Percentiles rank a stretch among this genome's conserved stretches.
Evolutionary conservation across 1,140 invertebrate species (phyloP).

Genomic region (Brachionus sp.): DNA sequence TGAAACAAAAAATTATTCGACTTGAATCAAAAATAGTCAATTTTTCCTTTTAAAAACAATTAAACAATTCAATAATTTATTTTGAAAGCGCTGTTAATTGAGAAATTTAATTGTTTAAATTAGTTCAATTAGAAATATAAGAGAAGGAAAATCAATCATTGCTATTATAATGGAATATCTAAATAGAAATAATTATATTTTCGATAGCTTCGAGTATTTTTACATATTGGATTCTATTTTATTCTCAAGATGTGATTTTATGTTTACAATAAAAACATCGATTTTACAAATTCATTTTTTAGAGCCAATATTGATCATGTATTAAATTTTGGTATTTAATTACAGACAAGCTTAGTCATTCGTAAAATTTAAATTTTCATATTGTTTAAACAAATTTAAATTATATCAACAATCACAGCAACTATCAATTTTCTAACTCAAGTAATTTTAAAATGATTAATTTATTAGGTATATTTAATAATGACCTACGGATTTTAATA

Average conservation of each 20-base stretch:
- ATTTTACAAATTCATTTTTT: not conserved
- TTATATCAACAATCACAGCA: no score
- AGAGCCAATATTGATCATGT: not conserved
- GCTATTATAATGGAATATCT: not conserved
- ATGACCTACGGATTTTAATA: no score
- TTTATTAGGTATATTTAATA: no score
- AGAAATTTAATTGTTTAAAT: not conserved
- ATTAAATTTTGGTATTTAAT: not conserved
- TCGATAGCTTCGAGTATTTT: not conserved
- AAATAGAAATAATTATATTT: not conserved
- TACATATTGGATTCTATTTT: not conserved
- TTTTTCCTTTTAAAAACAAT: not conserved
- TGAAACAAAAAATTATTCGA: not conserved
- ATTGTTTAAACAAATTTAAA: no score
- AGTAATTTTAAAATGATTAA: no score
- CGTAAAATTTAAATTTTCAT: not conserved
- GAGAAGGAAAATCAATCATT: not conserved
- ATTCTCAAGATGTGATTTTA: not conserved
- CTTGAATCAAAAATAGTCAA: not conserved
- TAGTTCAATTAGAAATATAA: not conserved
- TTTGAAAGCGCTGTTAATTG: not conserved
- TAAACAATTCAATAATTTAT: not conserved
- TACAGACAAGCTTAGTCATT: not conserved
- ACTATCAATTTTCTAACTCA: no score
- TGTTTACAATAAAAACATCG: not conserved